phyloP scores from a whole-genome alignment of 2,888 invertebrate genomes.

The Lasioglossum vierecki region DNA sequence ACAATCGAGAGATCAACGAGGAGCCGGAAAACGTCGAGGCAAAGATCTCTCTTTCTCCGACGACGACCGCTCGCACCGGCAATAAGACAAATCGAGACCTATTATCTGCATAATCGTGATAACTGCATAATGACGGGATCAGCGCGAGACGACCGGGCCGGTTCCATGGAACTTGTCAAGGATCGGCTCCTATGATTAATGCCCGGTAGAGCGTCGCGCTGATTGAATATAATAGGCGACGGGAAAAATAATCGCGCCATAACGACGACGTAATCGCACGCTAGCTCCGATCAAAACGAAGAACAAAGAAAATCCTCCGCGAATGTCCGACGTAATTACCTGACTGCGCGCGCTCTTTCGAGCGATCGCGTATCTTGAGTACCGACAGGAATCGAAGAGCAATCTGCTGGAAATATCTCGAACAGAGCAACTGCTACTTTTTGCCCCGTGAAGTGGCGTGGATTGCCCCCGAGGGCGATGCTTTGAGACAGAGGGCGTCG shows the following conservation, averaged over 20 bases:
- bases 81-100: slow-evolving; percentile 60
- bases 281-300: not conserved
- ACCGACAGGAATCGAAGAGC: not conserved
- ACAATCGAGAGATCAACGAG: slow-evolving; percentile 30
- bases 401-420: not conserved
- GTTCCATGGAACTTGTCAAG: slow-evolving; percentile 28
- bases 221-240: slow-evolving; percentile 24
- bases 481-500: not conserved
- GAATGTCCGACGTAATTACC: not conserved
- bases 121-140: slow-evolving; percentile 65
- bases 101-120: slow-evolving; percentile 62
- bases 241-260: not conserved
- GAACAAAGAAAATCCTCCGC: not conserved
- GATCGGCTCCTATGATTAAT: slow-evolving; percentile 36
- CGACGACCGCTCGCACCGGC: slow-evolving; percentile 37
- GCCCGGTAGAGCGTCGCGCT: slow-evolving; percentile 11
- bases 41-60: slow-evolving; percentile 43
- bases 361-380: not conserved
- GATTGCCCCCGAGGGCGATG: not conserved
- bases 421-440: not conserved
- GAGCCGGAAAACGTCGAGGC: slow-evolving; percentile 30
- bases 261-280: not conserved
- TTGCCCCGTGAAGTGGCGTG: not conserved
- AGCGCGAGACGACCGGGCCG: slow-evolving; percentile 12
- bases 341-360: not conserved